A percentile compares a stretch with the other conserved stretches of the same genome.
Evolutionary conservation across 2,888 invertebrate genomes (phyloP).

Genomic region (Sipha maydis): DNA sequence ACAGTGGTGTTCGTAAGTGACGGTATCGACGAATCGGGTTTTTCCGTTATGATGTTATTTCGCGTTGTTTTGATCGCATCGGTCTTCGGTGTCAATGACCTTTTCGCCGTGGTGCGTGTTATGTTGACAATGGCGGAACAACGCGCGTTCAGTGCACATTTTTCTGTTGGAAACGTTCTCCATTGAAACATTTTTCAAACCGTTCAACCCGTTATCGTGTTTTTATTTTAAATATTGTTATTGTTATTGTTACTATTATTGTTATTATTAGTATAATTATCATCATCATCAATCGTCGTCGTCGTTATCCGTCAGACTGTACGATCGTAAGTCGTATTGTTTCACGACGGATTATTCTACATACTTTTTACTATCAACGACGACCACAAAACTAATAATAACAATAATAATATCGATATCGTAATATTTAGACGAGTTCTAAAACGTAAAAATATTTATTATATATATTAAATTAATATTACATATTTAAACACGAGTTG

Average conservation of each 20-base stretch:
- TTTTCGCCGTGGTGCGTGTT: slow-evolving; percentile 56
- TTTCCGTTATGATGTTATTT: slow-evolving; percentile 60
- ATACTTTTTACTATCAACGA: not conserved
- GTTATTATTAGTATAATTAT: too few species aligned
- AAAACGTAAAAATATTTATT: not conserved
- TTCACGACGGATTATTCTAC: not conserved
- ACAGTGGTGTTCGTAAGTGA: not conserved
- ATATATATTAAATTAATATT: not conserved
- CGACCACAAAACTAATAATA: not conserved
- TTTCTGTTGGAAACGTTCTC: slow-evolving; percentile 36
- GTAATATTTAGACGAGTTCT: not conserved
- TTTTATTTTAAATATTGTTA: not conserved
- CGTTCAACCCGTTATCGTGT: not conserved
- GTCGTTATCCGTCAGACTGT: not conserved
- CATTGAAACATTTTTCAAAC: not conserved
- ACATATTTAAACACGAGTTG: not conserved
- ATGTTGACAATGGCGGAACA: slow-evolving; percentile 59
- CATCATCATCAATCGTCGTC: not conserved
- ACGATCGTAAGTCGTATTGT: not conserved
- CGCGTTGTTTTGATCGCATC: slow-evolving; percentile 60
- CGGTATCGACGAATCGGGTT: slow-evolving; percentile 52
- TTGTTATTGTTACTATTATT: too few species aligned
- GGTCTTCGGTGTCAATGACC: slow-evolving; percentile 57
- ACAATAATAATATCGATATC: not conserved
- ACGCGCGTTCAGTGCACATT: slow-evolving; percentile 48